Conservation (phyloP, 2,888 invertebrate species). For the Clitarchus hookeri region DNA sequence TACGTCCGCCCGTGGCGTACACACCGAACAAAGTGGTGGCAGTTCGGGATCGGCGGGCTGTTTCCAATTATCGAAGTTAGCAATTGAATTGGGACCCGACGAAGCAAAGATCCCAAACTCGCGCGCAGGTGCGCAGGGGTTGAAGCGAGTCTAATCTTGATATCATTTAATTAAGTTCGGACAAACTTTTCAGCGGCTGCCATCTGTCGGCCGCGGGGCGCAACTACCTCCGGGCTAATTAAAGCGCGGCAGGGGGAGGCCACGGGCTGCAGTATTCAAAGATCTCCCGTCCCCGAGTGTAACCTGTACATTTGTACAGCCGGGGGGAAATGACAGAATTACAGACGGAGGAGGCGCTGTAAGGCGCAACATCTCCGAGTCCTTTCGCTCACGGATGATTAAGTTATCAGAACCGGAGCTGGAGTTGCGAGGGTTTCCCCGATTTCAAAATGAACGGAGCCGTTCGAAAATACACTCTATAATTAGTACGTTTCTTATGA, state of each 20-base stretch:
- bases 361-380: background rate
- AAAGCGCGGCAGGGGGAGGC: background rate
- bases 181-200: background rate
- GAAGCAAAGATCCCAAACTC: background rate
- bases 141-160: conserved; percentile 7
- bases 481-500: too few species aligned
- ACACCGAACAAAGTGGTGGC: background rate
- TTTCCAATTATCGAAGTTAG: conserved; percentile 14
- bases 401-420: background rate
- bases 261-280: background rate
- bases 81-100: background rate
- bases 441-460: background rate
- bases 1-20: background rate
- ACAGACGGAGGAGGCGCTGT: too few species aligned
- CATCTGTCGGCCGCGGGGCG: background rate
- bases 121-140: background rate
- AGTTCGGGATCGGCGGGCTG: background rate
- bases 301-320: background rate
- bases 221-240: background rate
- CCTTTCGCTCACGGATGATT: conserved; percentile 2
- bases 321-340: background rate
- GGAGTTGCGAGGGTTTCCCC: conserved; percentile 5
- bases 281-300: background rate
- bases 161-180: background rate
- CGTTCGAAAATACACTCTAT: background rate